These are phyloP conservation scores for Platichthys stellatus DNA, from an alignment of 2,113 vertebrate species.

Conservation along the genomic window DNA sequence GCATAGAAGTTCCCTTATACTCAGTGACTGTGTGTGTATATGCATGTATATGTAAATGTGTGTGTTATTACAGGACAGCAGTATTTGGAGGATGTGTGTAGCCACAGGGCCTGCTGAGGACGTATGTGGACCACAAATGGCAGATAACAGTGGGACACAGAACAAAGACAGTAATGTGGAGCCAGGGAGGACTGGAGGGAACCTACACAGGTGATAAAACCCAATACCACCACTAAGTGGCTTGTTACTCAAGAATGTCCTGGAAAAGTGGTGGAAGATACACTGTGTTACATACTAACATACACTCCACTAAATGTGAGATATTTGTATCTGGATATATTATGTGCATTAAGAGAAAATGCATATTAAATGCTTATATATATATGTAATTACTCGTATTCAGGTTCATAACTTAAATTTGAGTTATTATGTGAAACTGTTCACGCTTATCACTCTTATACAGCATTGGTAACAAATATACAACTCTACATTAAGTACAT, in stretches of 20 bases:
- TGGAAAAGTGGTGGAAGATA: not conserved
- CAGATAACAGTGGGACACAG: constrained; percentile 67
- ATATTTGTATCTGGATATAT: too few species aligned
- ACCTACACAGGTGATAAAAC: constrained; percentile 77
- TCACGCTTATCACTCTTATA: too few species aligned
- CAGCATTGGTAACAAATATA: too few species aligned
- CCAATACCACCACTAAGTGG: not conserved
- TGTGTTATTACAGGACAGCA: constrained; percentile 80
- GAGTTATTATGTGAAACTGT: too few species aligned
- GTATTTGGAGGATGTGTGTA: constrained; percentile 87
- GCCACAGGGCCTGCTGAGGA: constrained; percentile 72
- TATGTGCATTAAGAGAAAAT: too few species aligned
- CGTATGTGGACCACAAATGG: constrained; percentile 65
- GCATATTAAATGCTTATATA: too few species aligned
- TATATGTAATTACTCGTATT: too few species aligned
- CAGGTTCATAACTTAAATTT: too few species aligned
- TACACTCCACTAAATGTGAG: too few species aligned
- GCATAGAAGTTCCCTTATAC: constrained; percentile 30
- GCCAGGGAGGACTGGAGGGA: constrained; percentile 43
- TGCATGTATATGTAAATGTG: constrained; percentile 14
- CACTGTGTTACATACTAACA: not conserved
- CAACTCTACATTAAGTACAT: too few species aligned
- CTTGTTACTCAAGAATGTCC: not conserved
- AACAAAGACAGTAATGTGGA: constrained; percentile 69
- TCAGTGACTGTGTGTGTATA: constrained; percentile 1